Conservation (phyloP, 2,113 vertebrate species). For the Pogonocichla stellata region DNA sequence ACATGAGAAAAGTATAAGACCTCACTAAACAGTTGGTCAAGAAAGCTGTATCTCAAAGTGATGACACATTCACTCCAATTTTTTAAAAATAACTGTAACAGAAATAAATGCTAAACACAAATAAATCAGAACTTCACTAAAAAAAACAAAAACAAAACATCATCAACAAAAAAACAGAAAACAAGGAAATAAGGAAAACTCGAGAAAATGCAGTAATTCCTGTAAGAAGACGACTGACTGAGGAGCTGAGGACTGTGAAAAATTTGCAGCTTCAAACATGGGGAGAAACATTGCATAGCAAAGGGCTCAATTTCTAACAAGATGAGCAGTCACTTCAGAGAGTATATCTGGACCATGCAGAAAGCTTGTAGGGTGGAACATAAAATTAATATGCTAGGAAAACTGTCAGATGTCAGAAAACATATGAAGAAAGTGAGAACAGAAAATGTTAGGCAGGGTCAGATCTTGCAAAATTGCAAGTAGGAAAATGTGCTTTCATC, state of each 20-base stretch:
- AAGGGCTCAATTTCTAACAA: neutral
- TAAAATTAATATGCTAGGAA: slow-evolving; percentile 3
- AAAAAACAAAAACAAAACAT: neutral
- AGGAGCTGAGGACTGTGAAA: neutral
- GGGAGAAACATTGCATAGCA: neutral
- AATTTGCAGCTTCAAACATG: neutral
- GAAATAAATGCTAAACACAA: neutral
- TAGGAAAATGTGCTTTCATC: slow-evolving; percentile 28
- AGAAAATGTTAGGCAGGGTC: neutral
- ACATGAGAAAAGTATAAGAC: neutral
- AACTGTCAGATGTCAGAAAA: slow-evolving; percentile 39
- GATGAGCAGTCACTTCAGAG: slow-evolving; percentile 19
- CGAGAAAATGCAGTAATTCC: neutral
- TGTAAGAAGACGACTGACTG: neutral
- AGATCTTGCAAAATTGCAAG: slow-evolving; percentile 7
- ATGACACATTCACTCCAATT: neutral
- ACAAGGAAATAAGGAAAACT: neutral
- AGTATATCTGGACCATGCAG: neutral
- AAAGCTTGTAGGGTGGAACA: neutral
- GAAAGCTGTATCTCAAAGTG: neutral
- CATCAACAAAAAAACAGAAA: neutral
- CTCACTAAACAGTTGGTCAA: neutral
- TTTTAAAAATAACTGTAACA: neutral
- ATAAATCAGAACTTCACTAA: neutral
- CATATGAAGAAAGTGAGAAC: neutral